A percentile compares a stretch with the other conserved stretches of the same genome.
phyloP scores from a whole-genome alignment of 2,888 invertebrate genomes.

The Drosophila putrida region DNA sequence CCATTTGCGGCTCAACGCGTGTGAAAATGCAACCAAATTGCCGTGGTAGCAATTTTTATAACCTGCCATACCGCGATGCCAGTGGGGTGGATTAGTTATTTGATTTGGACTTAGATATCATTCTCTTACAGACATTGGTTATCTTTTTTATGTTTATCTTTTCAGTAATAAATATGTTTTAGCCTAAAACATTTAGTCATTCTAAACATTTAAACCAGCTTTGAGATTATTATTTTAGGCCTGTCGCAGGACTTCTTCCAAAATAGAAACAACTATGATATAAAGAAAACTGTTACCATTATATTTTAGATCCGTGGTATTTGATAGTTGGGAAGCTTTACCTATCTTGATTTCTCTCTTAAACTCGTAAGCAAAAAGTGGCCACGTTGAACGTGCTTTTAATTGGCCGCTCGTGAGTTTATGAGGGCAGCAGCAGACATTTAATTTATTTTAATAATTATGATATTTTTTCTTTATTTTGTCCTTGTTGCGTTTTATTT shows the following conservation, averaged over 20 bases:
- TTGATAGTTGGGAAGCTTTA: neutral
- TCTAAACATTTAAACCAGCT: too few species aligned
- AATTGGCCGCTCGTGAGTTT: slow-evolving; percentile 78
- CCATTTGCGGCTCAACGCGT: slow-evolving; percentile 48
- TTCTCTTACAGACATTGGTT: neutral
- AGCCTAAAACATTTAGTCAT: too few species aligned
- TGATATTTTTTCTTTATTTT: slow-evolving; percentile 35
- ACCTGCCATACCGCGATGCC: neutral
- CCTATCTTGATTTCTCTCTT: slow-evolving; percentile 10
- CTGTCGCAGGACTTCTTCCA: too few species aligned
- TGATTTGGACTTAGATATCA: too few species aligned
- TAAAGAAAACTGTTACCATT: too few species aligned
- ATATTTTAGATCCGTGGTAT: neutral
- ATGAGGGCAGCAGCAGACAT: slow-evolving; percentile 78
- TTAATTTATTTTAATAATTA: slow-evolving; percentile 82
- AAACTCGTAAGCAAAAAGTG: slow-evolving; percentile 50
- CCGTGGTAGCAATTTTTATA: slow-evolving; percentile 63
- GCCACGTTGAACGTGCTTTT: slow-evolving; percentile 59
- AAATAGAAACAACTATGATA: too few species aligned
- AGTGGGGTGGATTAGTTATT: slow-evolving; percentile 17
- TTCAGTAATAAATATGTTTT: too few species aligned
- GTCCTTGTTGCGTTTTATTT: slow-evolving; percentile 6
- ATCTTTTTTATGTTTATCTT: too few species aligned
- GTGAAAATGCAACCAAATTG: slow-evolving; percentile 68
- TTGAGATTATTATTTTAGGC: too few species aligned